These are phyloP conservation scores for Poeciliopsis gracilis DNA, from an alignment of 2,797 vertebrate species.

Conservation along the genomic window DNA sequence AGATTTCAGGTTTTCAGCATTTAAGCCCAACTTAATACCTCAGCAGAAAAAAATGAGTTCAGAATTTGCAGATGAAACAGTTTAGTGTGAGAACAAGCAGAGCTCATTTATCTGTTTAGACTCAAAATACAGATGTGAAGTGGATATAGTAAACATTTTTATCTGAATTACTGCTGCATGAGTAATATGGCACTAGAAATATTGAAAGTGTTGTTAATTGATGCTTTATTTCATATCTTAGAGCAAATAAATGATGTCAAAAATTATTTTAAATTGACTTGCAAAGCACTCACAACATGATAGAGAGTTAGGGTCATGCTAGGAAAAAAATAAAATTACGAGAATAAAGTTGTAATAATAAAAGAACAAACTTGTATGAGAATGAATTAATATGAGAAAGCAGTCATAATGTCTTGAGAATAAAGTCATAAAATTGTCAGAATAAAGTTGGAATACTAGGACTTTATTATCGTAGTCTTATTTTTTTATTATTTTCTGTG, in stretches of 20 bases:
- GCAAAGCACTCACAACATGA: not conserved
- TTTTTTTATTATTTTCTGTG: no score
- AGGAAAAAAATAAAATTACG: no score
- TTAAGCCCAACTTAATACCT: conserved; percentile 20
- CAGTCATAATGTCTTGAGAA: no score
- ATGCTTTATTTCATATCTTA: not conserved
- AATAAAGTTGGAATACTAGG: no score
- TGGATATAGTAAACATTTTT: not conserved
- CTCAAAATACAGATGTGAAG: not conserved
- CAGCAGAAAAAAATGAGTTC: conserved; percentile 14
- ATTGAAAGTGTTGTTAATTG: not conserved
- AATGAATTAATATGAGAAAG: no score
- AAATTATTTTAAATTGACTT: not conserved
- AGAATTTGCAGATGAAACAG: conserved; percentile 15
- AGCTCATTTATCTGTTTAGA: not conserved
- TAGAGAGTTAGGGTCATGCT: no score
- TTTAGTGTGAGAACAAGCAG: conserved; percentile 30
- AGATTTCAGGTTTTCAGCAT: conserved; percentile 8
- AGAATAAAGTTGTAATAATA: no score
- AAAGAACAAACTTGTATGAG: no score
- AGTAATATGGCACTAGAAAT: not conserved
- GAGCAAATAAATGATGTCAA: not conserved
- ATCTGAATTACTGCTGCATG: not conserved
- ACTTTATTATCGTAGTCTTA: no score
- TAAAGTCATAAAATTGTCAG: no score